Evolutionary conservation across 2,888 invertebrate species (phyloP).

Genomic region (Agrenia bidenticulata): DNA sequence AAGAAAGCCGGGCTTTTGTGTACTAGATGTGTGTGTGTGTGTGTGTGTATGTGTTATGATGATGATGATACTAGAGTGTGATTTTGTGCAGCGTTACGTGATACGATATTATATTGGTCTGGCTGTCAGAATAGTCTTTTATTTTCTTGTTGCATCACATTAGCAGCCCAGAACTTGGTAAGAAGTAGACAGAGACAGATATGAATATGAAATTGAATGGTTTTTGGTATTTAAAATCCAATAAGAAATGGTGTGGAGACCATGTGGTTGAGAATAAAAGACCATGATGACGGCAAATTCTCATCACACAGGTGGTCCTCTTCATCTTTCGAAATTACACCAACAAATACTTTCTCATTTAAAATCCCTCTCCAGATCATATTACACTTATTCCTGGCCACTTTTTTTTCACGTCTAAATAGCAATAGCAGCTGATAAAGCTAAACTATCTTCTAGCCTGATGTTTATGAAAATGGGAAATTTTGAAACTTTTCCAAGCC

Average conservation of each 20-base stretch:
- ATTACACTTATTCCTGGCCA: no score
- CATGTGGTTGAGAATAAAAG: conserved; percentile 42
- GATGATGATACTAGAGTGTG: no score
- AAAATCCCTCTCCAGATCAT: not conserved
- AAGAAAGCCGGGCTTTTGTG: conserved; percentile 2
- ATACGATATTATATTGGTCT: conserved; percentile 8
- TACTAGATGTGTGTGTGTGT: not conserved
- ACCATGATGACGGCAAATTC: conserved; percentile 41
- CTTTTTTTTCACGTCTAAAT: no score
- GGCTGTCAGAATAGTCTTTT: conserved; percentile 20
- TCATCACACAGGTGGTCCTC: conserved; percentile 40
- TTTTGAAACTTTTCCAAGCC: no score
- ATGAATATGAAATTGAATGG: conserved; percentile 16
- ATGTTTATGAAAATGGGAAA: no score
- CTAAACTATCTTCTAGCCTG: no score
- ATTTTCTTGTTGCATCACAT: conserved; percentile 16
- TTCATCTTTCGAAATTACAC: not conserved
- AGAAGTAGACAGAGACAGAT: conserved; percentile 9
- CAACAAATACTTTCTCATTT: conserved; percentile 13
- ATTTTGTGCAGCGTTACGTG: conserved; percentile 5
- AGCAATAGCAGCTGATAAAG: no score
- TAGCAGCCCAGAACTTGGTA: not conserved
- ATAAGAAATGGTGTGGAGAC: conserved; percentile 39
- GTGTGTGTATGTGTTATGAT: not conserved
- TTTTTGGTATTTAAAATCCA: conserved; percentile 39